phyloP scores from a whole-genome alignment of 2,797 vertebrate genomes.

The Thripadectes ignobilis region DNA sequence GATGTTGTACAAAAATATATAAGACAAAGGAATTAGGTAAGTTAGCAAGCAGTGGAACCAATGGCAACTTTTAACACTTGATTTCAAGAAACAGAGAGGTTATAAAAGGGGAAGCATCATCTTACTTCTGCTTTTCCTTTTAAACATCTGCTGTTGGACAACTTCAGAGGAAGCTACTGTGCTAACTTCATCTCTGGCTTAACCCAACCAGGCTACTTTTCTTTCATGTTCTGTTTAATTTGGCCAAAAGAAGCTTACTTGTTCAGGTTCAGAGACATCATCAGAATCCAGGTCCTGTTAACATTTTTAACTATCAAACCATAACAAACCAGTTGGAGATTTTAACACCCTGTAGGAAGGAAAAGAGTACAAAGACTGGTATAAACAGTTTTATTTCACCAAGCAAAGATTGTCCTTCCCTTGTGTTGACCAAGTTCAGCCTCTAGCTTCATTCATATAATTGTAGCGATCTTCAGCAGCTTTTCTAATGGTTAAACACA shows the following conservation, averaged over 20 bases:
- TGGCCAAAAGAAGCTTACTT: background rate
- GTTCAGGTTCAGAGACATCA: background rate
- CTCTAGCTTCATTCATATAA: slow-evolving; percentile 13
- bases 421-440: background rate
- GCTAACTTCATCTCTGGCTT: background rate
- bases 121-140: background rate
- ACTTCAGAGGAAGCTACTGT: background rate
- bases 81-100: background rate
- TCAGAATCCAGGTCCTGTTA: background rate
- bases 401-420: background rate
- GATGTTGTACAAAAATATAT: background rate
- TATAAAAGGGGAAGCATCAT: background rate
- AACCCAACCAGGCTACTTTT: background rate
- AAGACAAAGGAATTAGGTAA: background rate
- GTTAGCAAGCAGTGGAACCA: background rate
- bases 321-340: background rate
- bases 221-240: background rate
- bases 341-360: background rate
- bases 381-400: slow-evolving; percentile 34
- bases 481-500: background rate
- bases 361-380: background rate
- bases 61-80: background rate
- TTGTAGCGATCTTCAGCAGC: background rate
- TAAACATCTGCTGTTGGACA: background rate
- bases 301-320: background rate